phyloP scores from a whole-genome alignment of 2,113 vertebrate species.

The Mormyrus lacerda region DNA sequence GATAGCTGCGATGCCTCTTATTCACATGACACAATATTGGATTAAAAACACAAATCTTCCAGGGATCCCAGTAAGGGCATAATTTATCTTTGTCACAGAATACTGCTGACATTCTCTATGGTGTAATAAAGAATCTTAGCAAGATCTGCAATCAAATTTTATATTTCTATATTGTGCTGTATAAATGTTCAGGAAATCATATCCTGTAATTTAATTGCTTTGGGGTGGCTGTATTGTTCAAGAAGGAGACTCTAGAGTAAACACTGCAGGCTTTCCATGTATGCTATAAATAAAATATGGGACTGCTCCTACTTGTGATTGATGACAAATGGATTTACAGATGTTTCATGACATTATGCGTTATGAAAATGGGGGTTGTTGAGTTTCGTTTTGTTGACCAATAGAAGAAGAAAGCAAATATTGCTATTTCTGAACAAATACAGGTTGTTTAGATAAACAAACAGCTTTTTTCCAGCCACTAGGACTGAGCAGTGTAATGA shows the following conservation, averaged over 20 bases:
- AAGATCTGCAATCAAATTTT: not conserved
- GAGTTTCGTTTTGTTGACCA: not conserved
- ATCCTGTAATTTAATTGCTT: not conserved
- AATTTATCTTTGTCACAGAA: not conserved
- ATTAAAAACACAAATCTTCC: slow-evolving; percentile 4
- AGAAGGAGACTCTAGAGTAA: not conserved
- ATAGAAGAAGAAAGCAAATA: not conserved
- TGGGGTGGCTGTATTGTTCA: not conserved
- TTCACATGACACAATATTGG: not conserved
- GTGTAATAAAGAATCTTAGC: not conserved
- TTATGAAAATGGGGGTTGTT: not conserved
- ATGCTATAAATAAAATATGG: not conserved
- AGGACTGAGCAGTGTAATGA: not conserved
- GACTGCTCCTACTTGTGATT: not conserved
- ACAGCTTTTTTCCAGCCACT: not conserved
- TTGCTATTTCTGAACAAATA: not conserved
- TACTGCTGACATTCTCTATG: not conserved
- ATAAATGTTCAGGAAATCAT: slow-evolving; percentile 1
- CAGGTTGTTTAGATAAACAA: not conserved
- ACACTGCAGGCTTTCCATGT: not conserved
- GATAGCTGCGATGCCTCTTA: not conserved
- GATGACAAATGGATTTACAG: not conserved
- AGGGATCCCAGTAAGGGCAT: not conserved
- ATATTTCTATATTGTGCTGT: not conserved
- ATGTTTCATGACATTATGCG: not conserved